Evolutionary conservation across 2,113 vertebrate species (phyloP).

Genomic region (Prionailurus viverrinus): DNA sequence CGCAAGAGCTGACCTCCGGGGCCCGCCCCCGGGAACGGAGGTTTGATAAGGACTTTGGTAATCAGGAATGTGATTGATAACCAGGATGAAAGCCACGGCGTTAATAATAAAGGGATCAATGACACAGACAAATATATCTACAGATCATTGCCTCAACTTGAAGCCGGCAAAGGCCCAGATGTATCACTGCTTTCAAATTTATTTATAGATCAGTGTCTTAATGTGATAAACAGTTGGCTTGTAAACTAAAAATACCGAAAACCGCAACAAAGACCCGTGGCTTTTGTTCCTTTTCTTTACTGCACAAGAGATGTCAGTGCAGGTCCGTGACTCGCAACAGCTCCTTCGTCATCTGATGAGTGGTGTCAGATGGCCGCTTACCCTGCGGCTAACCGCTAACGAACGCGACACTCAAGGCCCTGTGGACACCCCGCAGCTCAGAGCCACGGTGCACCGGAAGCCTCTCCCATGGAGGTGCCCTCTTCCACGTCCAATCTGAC

Average conservation of each 20-base stretch:
- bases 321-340: background rate
- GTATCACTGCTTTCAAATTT: constrained; percentile 63
- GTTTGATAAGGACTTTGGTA: constrained; percentile 19
- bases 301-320: background rate
- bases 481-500: background rate
- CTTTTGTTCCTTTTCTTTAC: background rate
- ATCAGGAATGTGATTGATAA: constrained; percentile 50
- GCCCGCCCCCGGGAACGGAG: background rate
- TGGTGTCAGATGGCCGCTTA: background rate
- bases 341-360: constrained; percentile 46
- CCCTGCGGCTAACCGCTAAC: background rate
- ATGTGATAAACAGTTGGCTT: constrained; percentile 64
- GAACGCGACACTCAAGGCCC: background rate
- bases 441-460: background rate
- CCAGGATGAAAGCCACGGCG: background rate
- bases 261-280: background rate
- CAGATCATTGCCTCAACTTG: constrained; percentile 63
- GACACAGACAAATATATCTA: constrained; percentile 69
- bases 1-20: background rate
- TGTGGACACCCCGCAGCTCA: background rate
- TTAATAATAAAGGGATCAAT: constrained; percentile 64
- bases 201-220: constrained; percentile 73
- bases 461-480: background rate
- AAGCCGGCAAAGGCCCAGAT: constrained; percentile 46
- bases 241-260: constrained; percentile 57